Evolutionary conservation across 2,888 invertebrate genomes (phyloP), one percentile per base, ranked within the genome.

Genomic region (Exephanes ischioxanthus): DNA sequence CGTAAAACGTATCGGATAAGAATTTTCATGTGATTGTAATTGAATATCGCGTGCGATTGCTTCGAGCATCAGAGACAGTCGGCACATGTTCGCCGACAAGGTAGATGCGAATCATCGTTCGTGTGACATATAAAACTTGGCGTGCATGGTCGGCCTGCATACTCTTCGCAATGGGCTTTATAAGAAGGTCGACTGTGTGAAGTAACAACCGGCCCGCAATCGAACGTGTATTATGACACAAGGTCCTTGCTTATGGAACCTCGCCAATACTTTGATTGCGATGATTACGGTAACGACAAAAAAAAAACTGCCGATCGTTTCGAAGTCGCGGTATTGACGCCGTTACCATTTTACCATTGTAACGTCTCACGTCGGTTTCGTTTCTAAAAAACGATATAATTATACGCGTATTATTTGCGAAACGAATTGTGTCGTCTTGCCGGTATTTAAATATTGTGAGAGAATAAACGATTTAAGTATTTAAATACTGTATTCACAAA

Each of bases 171-270:
- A 63, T 63, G 75, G 84, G 51, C 33, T 72, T 75, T 55, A 58
- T 80, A 86, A 90, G 90, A 91, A 90, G 90, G 91, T 90, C 90
- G 88, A 87, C 78, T 78, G 53, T 58, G 78, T 89, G 87, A 84
- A 86, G 89, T 88, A 89, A 90, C 85, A 14, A n/a, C 45, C 80
- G 78, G 85, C 61, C 83, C 73, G 86, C 83, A 82, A 84, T 78
- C 84, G 58, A 83, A 86, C 79, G 75, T 87, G 81, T 85, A 80
- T 88, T 88, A 84, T 87, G 89, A 87, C 79, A 84, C 77, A 80
- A 87, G 67, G 75, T 77, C 41, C 51, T 45, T 22, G 33, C 58
- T 45, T 68, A 67, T 90, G 90, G 88, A 71, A 58, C 78, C 7
- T 51, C 61, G 89, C 90, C 90, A 88, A 80, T 16, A 45, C 70